Percentiles rank a stretch among this genome's conserved stretches.
Evolutionary conservation across 2,888 invertebrate genomes (phyloP).

Genomic region (Drosophila mayaguana): DNA sequence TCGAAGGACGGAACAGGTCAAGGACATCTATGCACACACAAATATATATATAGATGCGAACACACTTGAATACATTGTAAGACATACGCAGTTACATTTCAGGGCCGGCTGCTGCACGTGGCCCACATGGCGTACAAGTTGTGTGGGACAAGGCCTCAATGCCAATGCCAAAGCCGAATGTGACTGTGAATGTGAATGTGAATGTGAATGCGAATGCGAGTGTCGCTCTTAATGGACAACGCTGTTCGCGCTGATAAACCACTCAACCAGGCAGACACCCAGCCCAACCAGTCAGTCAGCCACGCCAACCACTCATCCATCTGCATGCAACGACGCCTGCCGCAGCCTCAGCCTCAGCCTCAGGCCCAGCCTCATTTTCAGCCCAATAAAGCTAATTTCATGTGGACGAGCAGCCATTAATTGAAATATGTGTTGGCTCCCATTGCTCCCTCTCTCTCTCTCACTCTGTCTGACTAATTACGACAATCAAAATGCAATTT

Average conservation of each 20-base stretch:
- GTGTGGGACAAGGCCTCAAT: conserved; percentile 52
- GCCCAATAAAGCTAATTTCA: conserved; percentile 53
- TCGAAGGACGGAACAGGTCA: conserved; percentile 27
- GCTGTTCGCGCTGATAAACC: conserved; percentile 19
- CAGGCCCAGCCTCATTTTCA: conserved; percentile 23
- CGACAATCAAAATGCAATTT: conserved; percentile 52
- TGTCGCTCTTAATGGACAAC: conserved; percentile 41
- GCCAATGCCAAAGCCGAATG: conserved; percentile 45
- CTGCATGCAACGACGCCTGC: conserved; percentile 2
- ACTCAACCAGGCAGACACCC: not conserved
- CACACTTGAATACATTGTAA: conserved; percentile 11
- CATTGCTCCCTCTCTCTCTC: conserved; percentile 6
- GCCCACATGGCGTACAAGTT: conserved; percentile 36
- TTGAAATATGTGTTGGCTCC: conserved; percentile 53
- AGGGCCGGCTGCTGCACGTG: conserved; percentile 18
- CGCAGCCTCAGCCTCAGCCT: conserved; percentile 9
- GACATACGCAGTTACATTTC: conserved; percentile 28
- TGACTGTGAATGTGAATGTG: conserved; percentile 10
- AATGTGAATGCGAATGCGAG: conserved; percentile 47
- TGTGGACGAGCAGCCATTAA: conserved; percentile 31
- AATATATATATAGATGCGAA: not conserved
- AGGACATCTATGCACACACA: conserved; percentile 16
- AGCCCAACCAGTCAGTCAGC: not conserved
- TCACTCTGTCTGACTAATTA: conserved; percentile 22
- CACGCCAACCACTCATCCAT: not conserved